Evolutionary conservation across 2,888 invertebrate species (phyloP), one percentile per base, ranked within the genome.

Genomic region (Metallyticus violacea): DNA sequence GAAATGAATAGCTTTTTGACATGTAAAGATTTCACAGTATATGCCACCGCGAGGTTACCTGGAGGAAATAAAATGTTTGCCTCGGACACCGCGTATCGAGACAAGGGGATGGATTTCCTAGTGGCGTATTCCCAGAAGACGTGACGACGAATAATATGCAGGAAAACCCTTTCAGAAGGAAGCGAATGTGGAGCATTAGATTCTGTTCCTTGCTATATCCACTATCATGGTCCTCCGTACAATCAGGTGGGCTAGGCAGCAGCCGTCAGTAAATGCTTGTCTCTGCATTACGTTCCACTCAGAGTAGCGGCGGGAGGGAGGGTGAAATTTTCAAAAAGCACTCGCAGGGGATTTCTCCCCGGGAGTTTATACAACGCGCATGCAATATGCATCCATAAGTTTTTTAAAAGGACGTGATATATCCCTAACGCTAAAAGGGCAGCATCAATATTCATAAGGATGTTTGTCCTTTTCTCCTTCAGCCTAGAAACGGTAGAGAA

Each of bases 331-430:
- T 86, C 82, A 86, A 79, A 86, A 88, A 88, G 85, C 85, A 87
- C 85, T 86, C 87, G 79, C 87, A 62, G 6, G 87, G 87, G 87
- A 85, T 83, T 30, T 62, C 40, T 62, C 40, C 26, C 76, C 28
- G 83, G 78, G 84, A 81, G 81, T 78, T 87, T 85, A 87, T 86
- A 85, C 87, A 88, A 81, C 87, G 85, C 88, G 79, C 80, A 88
- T 88, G 88, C 87, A 88, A 87, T 87, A 88, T 87, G 86, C 87
- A 87, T 88, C 86, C 87, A 86, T 86, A 87, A 82, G 86, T 88
- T 88, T 88, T 88, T 87, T 85, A 87, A 88, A 86, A 87, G 88
- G 86, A 85, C 80, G 86, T 87, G 87, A 87, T 85, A 86, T 87
- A 86, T 86, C 78, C 85, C 86, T 26, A 62, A 85, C 78, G 87